These are phyloP conservation scores for Drosophila kokeensis DNA, from an alignment of 2,888 invertebrate genomes.

Conservation along the genomic window DNA sequence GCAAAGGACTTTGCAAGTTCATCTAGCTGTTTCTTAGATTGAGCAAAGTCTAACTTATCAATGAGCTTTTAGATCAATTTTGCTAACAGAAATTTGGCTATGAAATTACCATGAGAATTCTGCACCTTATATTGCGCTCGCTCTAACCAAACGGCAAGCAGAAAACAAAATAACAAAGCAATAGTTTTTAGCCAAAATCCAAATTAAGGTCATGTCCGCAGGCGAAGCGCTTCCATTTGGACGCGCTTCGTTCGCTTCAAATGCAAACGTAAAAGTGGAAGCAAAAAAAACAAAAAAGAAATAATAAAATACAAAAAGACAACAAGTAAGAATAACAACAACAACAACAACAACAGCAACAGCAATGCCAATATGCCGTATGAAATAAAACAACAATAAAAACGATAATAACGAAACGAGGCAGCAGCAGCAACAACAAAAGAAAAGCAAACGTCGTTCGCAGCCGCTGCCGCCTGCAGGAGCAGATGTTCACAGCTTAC, in stretches of 20 bases:
- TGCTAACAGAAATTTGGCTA: neutral
- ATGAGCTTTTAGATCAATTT: neutral
- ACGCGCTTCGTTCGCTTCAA: constrained; percentile 46
- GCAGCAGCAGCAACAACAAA: constrained; percentile 61
- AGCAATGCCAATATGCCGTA: constrained; percentile 64
- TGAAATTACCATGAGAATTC: neutral
- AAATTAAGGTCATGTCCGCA: constrained; percentile 64
- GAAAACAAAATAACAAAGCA: neutral
- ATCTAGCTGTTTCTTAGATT: too few relatives aligned
- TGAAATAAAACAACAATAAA: constrained; percentile 77
- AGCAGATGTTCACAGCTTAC: constrained; percentile 85
- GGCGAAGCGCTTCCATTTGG: constrained; percentile 61
- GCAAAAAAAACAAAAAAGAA: constrained; percentile 10
- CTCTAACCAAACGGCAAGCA: constrained; percentile 7
- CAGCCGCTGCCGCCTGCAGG: constrained; percentile 72
- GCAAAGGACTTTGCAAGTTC: constrained; percentile 21
- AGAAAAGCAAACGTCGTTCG: constrained; percentile 65
- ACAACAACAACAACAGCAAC: constrained; percentile 17
- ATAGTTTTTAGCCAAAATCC: constrained; percentile 21
- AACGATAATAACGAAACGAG: constrained; percentile 76
- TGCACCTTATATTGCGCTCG: constrained; percentile 1
- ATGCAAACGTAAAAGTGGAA: constrained; percentile 27
- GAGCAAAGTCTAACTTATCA: neutral
- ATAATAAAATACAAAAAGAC: constrained; percentile 32
- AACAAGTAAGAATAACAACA: constrained; percentile 40